Evolutionary conservation across 2,113 vertebrate genomes (phyloP), one percentile per base, ranked within the genome.

Genomic region (Corythoichthys intestinalis): DNA sequence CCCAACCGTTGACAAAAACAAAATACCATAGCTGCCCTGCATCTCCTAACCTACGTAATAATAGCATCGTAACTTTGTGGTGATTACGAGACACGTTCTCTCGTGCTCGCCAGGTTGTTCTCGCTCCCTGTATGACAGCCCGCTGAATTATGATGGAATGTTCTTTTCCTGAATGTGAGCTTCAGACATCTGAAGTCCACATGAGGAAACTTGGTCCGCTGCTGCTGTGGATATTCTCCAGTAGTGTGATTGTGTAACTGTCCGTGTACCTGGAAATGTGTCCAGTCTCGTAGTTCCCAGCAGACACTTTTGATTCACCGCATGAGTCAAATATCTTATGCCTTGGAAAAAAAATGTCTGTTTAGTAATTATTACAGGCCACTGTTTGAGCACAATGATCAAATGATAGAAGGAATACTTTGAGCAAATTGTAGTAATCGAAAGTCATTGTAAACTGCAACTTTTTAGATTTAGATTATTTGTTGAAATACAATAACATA

Each of bases 181-280:
- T 74, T 82, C 60, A 77, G 76, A 88, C 87, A 90, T 91, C 77
- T 87, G 88, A 91, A 14, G 59, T 73, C 76, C 87, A 90, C 81
- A 86, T 89, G 86, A 83, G 35, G 46, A 64, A 10, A 13, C 8
- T n/a, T 38, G 15, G 37, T 81, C 74, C 72, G 78, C 78, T 81
- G 76, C 74, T 69, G 76, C 70, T 15, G 2, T 67, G 75, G 72
- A 81, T 79, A 64, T 60, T 78, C 48, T 81, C 76, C 76, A 84
- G 62, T 35, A 39, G 39, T 13, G 38, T 15, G 66, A 61, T 62
- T 56, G 17, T 65, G 67, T 68, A 62, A 70, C 65, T 73, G 72
- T 58, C 48, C 28, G 46, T 66, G 47, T 76, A 84, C 38, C 70
- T 80, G 69, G 74, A 83, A 81, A 72, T 65, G 58, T 13, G 7